Percentiles rank a stretch among this genome's conserved stretches.
Conservation (phyloP, 2,888 invertebrate species). For the Strigamia crassipes region DNA sequence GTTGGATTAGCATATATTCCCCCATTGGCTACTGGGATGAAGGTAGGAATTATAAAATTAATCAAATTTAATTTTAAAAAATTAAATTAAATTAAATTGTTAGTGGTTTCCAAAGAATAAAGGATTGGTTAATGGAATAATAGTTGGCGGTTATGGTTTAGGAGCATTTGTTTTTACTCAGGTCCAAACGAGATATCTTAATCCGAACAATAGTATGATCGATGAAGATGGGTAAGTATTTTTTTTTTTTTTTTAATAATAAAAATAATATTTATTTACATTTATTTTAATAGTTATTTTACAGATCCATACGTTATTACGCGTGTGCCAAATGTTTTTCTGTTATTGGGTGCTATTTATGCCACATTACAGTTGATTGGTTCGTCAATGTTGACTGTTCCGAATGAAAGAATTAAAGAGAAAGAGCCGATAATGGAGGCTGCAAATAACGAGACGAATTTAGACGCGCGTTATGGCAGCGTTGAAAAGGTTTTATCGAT, state of each 20-base stretch:
- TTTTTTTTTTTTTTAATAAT: too few species aligned
- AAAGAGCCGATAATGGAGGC: not conserved
- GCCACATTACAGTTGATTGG: constrained; percentile 56
- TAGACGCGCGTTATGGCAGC: not conserved
- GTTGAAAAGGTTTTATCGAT: not conserved
- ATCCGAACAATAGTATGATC: constrained; percentile 55
- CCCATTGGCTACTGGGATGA: constrained; percentile 57
- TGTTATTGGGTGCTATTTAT: constrained; percentile 56
- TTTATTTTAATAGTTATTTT: constrained; percentile 52
- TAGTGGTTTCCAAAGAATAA: constrained; percentile 59
- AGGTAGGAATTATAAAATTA: constrained; percentile 55
- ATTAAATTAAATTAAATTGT: not conserved
- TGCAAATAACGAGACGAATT: not conserved
- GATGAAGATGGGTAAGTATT: constrained; percentile 47
- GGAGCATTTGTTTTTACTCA: constrained; percentile 58
- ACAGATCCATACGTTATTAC: constrained; percentile 54
- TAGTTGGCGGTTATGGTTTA: constrained; percentile 59
- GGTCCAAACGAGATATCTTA: constrained; percentile 58
- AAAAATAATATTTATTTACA: not conserved
- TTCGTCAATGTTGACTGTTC: constrained; percentile 52
- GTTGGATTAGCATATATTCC: constrained; percentile 56
- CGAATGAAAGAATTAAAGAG: constrained; percentile 45
- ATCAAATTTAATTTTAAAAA: not conserved
- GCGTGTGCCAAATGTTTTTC: constrained; percentile 56
- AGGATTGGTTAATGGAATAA: constrained; percentile 58